Evolutionary conservation across 64 coral and sea anemone species (phyloP).

Genomic region (Dendronephthya gigantea): DNA sequence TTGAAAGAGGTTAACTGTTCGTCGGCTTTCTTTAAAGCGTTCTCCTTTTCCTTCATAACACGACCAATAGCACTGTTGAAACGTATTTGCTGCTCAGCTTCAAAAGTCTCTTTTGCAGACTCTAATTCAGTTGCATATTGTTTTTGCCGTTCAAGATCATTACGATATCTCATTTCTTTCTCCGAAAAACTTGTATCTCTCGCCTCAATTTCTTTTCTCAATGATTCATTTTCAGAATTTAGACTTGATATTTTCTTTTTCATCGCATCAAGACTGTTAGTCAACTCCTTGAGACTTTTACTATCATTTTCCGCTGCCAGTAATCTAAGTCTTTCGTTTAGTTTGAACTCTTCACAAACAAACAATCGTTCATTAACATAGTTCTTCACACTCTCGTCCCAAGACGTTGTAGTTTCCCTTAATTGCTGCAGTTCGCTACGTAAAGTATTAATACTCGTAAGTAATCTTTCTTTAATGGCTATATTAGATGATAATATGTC

Average conservation of each 20-base stretch:
- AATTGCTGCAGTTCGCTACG: neutral
- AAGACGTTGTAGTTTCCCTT: neutral
- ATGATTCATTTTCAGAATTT: slow-evolving; percentile 5
- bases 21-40: neutral
- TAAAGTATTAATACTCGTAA: neutral
- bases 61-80: neutral
- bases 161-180: neutral
- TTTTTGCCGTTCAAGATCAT: neutral
- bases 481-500: neutral
- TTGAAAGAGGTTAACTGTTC: neutral
- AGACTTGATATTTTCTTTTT: neutral
- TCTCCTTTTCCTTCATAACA: neutral
- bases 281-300: neutral
- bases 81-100: neutral
- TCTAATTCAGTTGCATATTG: neutral
- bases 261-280: neutral
- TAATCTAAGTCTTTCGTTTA: neutral
- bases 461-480: neutral
- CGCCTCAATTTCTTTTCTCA: neutral
- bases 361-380: neutral
- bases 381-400: neutral
- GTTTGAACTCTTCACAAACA: neutral
- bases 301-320: neutral
- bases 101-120: neutral
- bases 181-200: neutral